Conservation (phyloP, 2,888 invertebrate genomes). For the Diaphora mendica region DNA sequence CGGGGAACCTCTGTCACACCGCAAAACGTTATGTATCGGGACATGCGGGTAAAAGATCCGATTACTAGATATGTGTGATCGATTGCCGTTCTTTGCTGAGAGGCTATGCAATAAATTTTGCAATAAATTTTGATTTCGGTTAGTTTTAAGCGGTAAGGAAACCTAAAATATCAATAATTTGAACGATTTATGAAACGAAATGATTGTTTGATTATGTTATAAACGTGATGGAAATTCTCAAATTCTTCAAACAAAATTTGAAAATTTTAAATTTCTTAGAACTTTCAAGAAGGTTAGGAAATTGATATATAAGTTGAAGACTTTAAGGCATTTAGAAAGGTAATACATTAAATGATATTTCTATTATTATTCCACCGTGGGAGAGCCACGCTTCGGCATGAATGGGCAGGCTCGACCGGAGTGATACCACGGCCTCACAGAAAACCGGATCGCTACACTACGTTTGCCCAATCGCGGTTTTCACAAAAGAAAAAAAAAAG, state of each 20-base stretch:
- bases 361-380: too few species aligned
- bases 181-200: constrained; percentile 8
- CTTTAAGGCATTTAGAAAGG: neutral
- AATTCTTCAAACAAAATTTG: neutral
- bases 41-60: constrained; percentile 60
- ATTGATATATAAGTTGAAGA: constrained; percentile 2
- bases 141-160: constrained; percentile 21
- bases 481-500: too few species aligned
- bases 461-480: too few species aligned
- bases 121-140: constrained; percentile 55
- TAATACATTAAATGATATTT: neutral
- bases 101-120: constrained; percentile 49
- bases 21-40: constrained; percentile 52
- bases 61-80: constrained; percentile 59
- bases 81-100: constrained; percentile 49
- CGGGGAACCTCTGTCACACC: constrained; percentile 43
- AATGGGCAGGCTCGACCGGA: too few species aligned
- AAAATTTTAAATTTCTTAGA: neutral
- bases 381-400: too few species aligned
- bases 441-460: too few species aligned
- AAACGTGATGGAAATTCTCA: constrained; percentile 4
- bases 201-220: neutral
- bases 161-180: constrained; percentile 11
- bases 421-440: too few species aligned
- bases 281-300: neutral